Percentiles rank a stretch among this genome's conserved stretches.
Evolutionary conservation across 2,797 vertebrate genomes (phyloP).

Genomic region (Argentina silus): DNA sequence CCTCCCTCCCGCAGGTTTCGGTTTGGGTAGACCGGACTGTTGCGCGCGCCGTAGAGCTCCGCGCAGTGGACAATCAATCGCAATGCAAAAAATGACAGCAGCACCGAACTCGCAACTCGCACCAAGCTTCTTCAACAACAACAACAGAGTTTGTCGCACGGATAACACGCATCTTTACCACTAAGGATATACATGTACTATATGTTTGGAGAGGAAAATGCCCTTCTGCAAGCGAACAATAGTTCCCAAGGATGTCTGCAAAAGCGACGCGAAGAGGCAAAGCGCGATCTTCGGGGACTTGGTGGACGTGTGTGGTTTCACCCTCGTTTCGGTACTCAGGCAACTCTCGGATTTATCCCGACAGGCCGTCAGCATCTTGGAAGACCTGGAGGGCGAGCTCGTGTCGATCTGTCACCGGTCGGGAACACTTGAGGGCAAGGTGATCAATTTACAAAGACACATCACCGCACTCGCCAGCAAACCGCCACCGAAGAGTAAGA

Average conservation of each 20-base stretch:
- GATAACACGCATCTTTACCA: constrained; percentile 27
- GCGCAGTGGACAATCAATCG: constrained; percentile 50
- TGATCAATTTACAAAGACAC: constrained; percentile 72
- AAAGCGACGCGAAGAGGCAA: constrained; percentile 52
- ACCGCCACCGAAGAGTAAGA: constrained; percentile 75
- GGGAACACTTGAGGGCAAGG: constrained; percentile 72
- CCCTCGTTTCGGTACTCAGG: constrained; percentile 74
- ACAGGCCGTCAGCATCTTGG: constrained; percentile 78
- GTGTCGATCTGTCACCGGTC: constrained; percentile 72
- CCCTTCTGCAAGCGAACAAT: constrained; percentile 81
- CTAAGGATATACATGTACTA: constrained; percentile 2
- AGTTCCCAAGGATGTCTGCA: constrained; percentile 78
- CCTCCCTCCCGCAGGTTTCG: constrained; percentile 16
- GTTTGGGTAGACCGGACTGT: constrained; percentile 6
- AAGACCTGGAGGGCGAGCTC: constrained; percentile 81
- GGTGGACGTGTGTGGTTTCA: constrained; percentile 77
- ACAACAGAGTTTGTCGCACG: constrained; percentile 35
- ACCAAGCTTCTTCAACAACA: constrained; percentile 52
- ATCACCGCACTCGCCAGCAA: constrained; percentile 70
- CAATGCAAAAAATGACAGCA: constrained; percentile 50
- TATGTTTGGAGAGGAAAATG: constrained; percentile 57
- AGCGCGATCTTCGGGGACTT: constrained; percentile 67
- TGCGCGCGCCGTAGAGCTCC: constrained; percentile 44
- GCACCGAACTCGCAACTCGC: constrained; percentile 63
- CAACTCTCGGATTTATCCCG: constrained; percentile 83